Evolutionary conservation across 2,797 vertebrate genomes (phyloP), one percentile per base, ranked within the genome.

Genomic region (Enoplosus armatus): DNA sequence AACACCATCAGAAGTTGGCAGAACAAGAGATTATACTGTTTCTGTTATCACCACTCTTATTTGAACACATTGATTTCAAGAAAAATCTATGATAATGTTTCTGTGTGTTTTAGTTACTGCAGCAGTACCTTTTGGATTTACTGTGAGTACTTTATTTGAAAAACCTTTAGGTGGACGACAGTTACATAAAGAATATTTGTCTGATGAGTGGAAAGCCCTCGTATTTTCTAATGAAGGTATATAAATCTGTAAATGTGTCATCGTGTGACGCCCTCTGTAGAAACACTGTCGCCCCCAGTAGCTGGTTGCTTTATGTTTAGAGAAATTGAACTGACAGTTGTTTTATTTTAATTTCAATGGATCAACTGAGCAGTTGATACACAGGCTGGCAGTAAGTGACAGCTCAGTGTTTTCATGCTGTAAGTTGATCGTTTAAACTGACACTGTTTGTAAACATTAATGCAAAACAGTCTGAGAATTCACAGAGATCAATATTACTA

Each of bases 311-410:
- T 70, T 29, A 35, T 75, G 51, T 69, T 54, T 15, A 26, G 29
- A 51, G 43, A 20, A 66, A 60, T 3, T 54, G 6, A 74, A 26
- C 12, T 66, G 50, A 77, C 35, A 47, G 29, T 20, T 47, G 27
- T 56, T 81, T 55, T 26, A 33, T 73, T 65, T 72, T 6, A 18
- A 20, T 73, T 31, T 51, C 10, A 60, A 39, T 35, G 31, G 53
- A 64, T 26, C 1, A 11, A 54, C n/a, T 27, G 47, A 80, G 41
- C 47, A 24, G 58, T 16, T 63, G 56, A 55, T 65, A 27, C 10
- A 51, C 33, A 54, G 18, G n/a, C 48, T 11, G 43, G 24, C 50
- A 31, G 11, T 4, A 15, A 67, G 56, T 62, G 60, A 59, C 45
- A 45, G 53, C 45, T 37, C 53, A 5, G 45, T 14, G 14, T 58